Evolutionary conservation across 2,797 vertebrate genomes (phyloP), one percentile per base, ranked within the genome.

Genomic region (Sphenopsis melanotis): DNA sequence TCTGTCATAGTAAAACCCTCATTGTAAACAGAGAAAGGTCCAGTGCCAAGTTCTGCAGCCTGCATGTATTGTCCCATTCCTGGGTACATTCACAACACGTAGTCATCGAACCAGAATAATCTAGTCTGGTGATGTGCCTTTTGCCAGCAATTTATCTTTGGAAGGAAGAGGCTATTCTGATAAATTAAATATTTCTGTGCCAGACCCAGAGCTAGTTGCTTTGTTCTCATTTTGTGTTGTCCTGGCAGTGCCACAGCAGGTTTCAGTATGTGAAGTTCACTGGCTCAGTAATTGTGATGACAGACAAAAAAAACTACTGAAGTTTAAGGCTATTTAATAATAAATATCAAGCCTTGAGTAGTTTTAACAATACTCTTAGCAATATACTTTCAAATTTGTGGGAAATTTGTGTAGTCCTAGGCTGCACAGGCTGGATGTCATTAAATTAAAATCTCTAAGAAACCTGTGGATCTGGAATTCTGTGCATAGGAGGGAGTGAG

Each of bases 51-150:
- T 83, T 77, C 61, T 56, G 57, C 77, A 89, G 66, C 47, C 66
- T 82, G 68, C 22, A 41, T 74, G 56, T 10, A 85, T 85, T 85
- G 84, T 89, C 61, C 70, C 12, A 1, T 47, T 93, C 68, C 76
- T 93, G 79, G 84, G 75, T 42, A 37, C 61, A 68, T 55, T 83
- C 87, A 60, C 29, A 86, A 50, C 57, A 68, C 18, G 14, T 10
- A 81, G 53, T 74, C 79, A 83, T 22, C 46, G 85, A 91, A 95
- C 41, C 59, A 91, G 93, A 94, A 89, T 27, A 49, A 91, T 78
- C 84, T 60, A 39, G 61, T 71, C 69, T 80, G 15, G 15, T 80
- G 75, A 57, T 36, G 39, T 91, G 79, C 53, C 44, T 96, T 86
- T 94, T 93, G 91, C 71, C 71, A 89, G 71, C 12, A 50, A 83